Percentiles rank a stretch among this genome's conserved stretches.
Conservation (phyloP, 1,140 invertebrate species). For the Sinonovacula constricta region DNA sequence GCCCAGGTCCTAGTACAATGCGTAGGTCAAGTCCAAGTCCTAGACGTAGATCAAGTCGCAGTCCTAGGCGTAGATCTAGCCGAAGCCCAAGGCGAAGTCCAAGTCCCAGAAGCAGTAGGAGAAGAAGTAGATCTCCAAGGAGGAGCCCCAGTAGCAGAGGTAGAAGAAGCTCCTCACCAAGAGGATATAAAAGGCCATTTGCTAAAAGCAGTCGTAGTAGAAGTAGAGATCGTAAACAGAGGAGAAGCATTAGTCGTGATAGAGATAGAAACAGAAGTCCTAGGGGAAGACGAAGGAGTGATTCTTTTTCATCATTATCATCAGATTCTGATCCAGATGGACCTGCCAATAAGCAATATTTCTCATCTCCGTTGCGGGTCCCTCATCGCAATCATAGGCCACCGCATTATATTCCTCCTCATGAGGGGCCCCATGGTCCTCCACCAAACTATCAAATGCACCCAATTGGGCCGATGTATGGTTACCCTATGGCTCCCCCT, state of each 20-base stretch:
- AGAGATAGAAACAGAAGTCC: constrained; percentile 1
- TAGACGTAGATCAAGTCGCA: constrained; percentile 19
- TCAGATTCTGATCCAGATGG: constrained; percentile 49
- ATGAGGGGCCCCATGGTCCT: background rate
- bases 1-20: constrained; percentile 1
- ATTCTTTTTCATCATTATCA: background rate
- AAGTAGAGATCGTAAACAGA: constrained; percentile 35
- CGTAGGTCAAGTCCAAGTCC: background rate
- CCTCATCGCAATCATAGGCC: background rate
- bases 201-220: constrained; percentile 27
- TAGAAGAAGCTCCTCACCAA: background rate
- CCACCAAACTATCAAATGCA: background rate
- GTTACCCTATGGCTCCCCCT: background rate
- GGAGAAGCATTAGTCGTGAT: constrained; percentile 21
- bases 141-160: constrained; percentile 21
- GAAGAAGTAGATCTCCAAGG: background rate
- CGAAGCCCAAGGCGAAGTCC: constrained; percentile 18
- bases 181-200: background rate
- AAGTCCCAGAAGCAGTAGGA: constrained; percentile 13
- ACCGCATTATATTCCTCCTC: background rate
- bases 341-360: constrained; percentile 46
- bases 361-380: constrained; percentile 9
- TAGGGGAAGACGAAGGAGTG: background rate
- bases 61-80: constrained; percentile 12
- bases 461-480: background rate